Evolutionary conservation across 2,113 vertebrate species (phyloP).

Genomic region (Platichthys stellatus): DNA sequence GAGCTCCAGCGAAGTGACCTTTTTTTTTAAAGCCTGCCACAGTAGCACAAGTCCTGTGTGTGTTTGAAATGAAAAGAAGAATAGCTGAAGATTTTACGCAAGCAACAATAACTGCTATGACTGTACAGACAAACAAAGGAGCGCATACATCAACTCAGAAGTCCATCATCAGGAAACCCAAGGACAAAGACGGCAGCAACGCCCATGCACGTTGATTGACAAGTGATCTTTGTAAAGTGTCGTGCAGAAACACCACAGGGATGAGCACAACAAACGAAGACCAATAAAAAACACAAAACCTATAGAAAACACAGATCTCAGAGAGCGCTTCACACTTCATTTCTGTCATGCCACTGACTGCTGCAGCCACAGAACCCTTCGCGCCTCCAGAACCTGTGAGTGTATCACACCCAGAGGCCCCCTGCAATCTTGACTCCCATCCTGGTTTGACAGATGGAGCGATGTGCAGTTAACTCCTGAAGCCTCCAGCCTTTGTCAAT

Average conservation of each 20-base stretch:
- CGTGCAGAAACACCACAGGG: slow-evolving; percentile 13
- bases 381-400: slow-evolving; percentile 16
- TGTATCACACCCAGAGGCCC: slow-evolving; percentile 30
- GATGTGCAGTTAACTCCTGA: slow-evolving; percentile 50
- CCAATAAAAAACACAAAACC: background rate
- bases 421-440: slow-evolving; percentile 30
- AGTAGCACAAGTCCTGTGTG: slow-evolving; percentile 11
- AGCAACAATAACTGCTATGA: slow-evolving; percentile 17
- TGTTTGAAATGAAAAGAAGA: slow-evolving; percentile 33
- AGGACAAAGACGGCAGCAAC: slow-evolving; percentile 42
- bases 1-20: background rate
- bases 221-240: slow-evolving; percentile 56
- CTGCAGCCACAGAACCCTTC: slow-evolving; percentile 14
- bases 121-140: slow-evolving; percentile 49
- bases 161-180: slow-evolving; percentile 45
- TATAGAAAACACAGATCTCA: slow-evolving; percentile 41
- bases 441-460: slow-evolving; percentile 58
- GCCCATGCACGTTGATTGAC: slow-evolving; percentile 62
- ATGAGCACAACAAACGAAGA: slow-evolving; percentile 10
- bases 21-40: slow-evolving; percentile 17
- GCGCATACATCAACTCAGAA: slow-evolving; percentile 41
- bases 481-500: slow-evolving; percentile 63
- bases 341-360: slow-evolving; percentile 5
- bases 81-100: slow-evolving; percentile 31
- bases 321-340: background rate